Evolutionary conservation across 1,140 invertebrate genomes (phyloP), one percentile per base, ranked within the genome.

Genomic region (Drosophila pallidifrons): DNA sequence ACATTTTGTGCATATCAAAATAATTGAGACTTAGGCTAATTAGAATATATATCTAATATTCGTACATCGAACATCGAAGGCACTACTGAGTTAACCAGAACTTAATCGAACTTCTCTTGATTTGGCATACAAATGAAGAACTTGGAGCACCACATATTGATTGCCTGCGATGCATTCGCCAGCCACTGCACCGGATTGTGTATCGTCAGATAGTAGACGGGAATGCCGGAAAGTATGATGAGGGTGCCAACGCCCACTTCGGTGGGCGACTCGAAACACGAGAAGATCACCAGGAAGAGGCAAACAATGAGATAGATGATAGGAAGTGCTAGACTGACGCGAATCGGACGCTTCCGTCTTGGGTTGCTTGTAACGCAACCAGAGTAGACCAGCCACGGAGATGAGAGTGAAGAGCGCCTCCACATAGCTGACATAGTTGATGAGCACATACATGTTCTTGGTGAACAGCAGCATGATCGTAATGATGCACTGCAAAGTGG

Each of bases 401-500:
- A 97, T 93, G 10, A 97, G 94, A n/a, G 97, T 98, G 91, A 99
- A 99, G n/a, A 98, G 93, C 8, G 97, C 96, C 93, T 99, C 98
- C 49, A 98, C 97, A 90, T 98, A 98, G 55, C 96, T 97, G 20
- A 98, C 96, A 92, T 98, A 99, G 91, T 98, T 98, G 72, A 99
- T 99, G 13, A 99, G 94, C 3, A 95, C 94, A 92, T 98, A 98
- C n/a, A 98, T 96, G 92, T 99, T 96, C 83, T 96, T 95, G 28
- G 96, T 96, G 77, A 96, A 94, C n/a, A 99, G 93, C 81, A 98
- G 94, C 7, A 96, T 90, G 30, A 99, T 91, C 0, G 98, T 98
- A 49, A 98, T 94, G 61, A 96, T 81, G 80, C 96, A 96, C 96
- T 97, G 93, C 13, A 95, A 68, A 91, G 87, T 79, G 77, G 75